Base-by-base conservation (phyloP, 2,797 vertebrate genomes). In the Periparus ater region DNA sequence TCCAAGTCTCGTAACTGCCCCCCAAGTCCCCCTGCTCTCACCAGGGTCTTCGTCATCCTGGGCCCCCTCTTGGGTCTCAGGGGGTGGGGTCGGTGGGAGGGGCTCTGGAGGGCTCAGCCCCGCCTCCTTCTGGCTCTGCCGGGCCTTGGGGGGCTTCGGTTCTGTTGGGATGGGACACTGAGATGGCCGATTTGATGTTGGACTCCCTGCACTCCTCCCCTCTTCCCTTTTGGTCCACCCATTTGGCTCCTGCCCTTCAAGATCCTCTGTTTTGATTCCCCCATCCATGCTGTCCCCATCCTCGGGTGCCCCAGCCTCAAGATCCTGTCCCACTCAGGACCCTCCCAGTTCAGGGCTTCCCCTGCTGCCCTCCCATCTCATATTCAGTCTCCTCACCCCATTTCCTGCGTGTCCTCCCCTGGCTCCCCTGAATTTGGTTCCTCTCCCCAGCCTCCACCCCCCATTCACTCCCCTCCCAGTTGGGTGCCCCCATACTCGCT, bases 151-250 rank as follows among this genome's bases (percentile, higher is more conserved):
- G 18, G 68, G 13, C 32, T 13, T 55, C 4, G 53, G 30, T 53
- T 45, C 70, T 72, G 67, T 23, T 3, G 27, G 36, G 36, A 4
- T 13, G 20, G 11, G 15, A 25, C 12, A 10, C 18, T 17, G 62
- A 13, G 21, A 7, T 10, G 15, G 7, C 12, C 7, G 14, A 17
- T 22, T 7, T 1, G 4, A 6, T 17, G 6, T 7, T 14, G 21
- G 17, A 17, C 58, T 9, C 30, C 30, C 22, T 5, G 8, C 13
- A 2, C 26, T 17, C 11, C 21, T 18, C 7, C 17, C n/a, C 26
- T 45, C 45, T 8, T 15, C n/a, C 23, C 6, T 17, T 32, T 11
- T 3, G 3, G 27, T 17, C 53, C 18, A 30, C 51, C 30, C 19
- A 11, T 42, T 42, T 32, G 53, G 30, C 12, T 5, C 53, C 53